Evolutionary conservation across 2,113 vertebrate species (phyloP).

Genomic region (Stegostoma tigrinum): DNA sequence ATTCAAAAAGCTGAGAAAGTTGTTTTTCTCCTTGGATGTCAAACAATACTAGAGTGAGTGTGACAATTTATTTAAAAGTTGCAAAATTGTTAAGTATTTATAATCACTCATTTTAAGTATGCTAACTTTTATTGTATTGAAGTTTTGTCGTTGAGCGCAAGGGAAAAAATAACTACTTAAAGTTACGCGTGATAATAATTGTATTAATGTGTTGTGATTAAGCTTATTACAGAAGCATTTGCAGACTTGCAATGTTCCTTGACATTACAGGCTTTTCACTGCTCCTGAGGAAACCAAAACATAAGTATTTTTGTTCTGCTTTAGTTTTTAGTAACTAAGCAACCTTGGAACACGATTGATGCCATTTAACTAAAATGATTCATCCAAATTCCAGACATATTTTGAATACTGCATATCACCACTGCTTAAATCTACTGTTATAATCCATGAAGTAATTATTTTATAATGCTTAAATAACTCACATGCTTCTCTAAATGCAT

Average conservation of each 20-base stretch:
- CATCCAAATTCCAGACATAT: conserved; percentile 20
- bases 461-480: conserved; percentile 27
- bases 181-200: background rate
- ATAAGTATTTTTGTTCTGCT: background rate
- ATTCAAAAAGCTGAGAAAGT: background rate
- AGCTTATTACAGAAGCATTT: background rate
- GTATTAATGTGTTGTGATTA: background rate
- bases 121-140: background rate
- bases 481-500: conserved; percentile 1
- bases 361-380: conserved; percentile 20
- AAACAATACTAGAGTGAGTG: background rate
- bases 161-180: background rate
- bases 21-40: background rate
- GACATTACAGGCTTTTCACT: background rate
- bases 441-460: conserved; percentile 16
- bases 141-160: background rate
- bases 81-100: background rate
- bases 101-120: background rate
- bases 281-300: background rate
- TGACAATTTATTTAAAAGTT: background rate
- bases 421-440: conserved; percentile 7
- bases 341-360: conserved; percentile 21
- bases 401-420: conserved; percentile 28
- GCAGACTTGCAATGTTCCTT: background rate
- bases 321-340: conserved; percentile 14